Conservation (phyloP, 2,113 vertebrate genomes). For the Grammomys dolichurus region DNA sequence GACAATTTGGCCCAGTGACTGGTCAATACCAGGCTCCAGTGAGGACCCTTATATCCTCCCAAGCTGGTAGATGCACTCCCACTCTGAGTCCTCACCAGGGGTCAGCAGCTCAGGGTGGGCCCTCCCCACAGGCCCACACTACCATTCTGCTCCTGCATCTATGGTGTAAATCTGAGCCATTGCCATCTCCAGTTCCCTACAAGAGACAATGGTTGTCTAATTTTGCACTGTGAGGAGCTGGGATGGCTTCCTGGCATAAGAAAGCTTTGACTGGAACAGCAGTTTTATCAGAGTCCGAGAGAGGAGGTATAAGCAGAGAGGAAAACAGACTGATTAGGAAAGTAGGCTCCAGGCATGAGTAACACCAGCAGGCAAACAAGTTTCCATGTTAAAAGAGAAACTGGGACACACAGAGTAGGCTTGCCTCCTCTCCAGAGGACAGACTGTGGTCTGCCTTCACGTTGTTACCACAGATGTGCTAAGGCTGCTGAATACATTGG, state of each 20-base stretch:
- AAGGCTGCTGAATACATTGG: neutral
- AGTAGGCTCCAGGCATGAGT: neutral
- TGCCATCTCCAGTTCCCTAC: slow-evolving; percentile 48
- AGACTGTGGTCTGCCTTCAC: neutral
- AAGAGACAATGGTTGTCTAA: slow-evolving; percentile 30
- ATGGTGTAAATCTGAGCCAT: neutral
- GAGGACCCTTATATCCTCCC: slow-evolving; percentile 5
- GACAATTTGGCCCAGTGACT: neutral
- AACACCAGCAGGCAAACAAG: neutral
- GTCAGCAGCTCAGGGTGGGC: neutral
- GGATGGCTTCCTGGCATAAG: neutral
- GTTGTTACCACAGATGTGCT: neutral
- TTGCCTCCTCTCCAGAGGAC: neutral
- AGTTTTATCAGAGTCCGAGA: neutral
- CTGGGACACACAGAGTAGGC: neutral
- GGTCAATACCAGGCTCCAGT: neutral
- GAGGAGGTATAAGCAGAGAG: neutral
- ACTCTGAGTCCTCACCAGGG: neutral
- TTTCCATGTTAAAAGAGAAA: slow-evolving; percentile 29
- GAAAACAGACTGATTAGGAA: neutral
- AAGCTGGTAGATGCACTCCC: neutral
- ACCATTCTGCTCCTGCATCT: neutral
- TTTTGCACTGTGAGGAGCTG: neutral
- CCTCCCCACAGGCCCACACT: neutral
- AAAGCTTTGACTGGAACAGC: slow-evolving; percentile 4